phyloP scores from a whole-genome alignment of 2,113 vertebrate species.

The Falco punctatus region DNA sequence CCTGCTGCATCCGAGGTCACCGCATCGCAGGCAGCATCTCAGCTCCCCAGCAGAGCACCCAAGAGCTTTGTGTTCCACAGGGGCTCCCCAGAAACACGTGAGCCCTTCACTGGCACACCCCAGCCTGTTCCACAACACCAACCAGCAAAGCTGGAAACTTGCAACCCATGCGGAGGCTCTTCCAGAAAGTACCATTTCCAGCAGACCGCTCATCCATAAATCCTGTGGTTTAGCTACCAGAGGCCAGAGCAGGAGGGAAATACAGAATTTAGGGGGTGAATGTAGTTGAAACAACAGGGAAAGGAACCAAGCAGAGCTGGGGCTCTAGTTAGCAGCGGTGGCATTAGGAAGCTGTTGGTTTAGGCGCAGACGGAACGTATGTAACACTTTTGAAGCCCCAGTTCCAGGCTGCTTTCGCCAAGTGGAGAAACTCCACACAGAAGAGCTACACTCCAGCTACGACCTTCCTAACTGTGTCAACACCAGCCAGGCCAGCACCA shows the following conservation, averaged over 20 bases:
- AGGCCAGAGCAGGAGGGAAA: not conserved
- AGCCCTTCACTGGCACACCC: not conserved
- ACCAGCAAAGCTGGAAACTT: not conserved
- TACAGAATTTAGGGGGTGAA: not conserved
- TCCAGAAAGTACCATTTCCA: not conserved
- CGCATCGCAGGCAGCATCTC: not conserved
- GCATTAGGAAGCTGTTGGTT: not conserved
- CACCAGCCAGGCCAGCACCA: not conserved
- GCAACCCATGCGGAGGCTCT: not conserved
- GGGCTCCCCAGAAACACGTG: not conserved
- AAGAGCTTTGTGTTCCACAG: rapidly evolving
- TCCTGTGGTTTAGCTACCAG: not conserved
- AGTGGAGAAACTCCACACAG: not conserved
- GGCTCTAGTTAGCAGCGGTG: not conserved
- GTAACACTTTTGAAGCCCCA: rapidly evolving
- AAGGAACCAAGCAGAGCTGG: not conserved
- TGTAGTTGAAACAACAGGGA: not conserved
- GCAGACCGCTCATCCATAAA: not conserved
- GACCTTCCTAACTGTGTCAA: not conserved
- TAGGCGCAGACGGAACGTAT: rapidly evolving
- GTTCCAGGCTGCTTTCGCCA: not conserved
- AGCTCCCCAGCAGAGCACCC: rapidly evolving
- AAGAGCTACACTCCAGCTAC: not conserved
- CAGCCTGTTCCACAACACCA: not conserved
- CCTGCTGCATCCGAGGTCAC: not conserved